Conservation (phyloP, 2,888 invertebrate genomes). For the Clitarchus hookeri region DNA sequence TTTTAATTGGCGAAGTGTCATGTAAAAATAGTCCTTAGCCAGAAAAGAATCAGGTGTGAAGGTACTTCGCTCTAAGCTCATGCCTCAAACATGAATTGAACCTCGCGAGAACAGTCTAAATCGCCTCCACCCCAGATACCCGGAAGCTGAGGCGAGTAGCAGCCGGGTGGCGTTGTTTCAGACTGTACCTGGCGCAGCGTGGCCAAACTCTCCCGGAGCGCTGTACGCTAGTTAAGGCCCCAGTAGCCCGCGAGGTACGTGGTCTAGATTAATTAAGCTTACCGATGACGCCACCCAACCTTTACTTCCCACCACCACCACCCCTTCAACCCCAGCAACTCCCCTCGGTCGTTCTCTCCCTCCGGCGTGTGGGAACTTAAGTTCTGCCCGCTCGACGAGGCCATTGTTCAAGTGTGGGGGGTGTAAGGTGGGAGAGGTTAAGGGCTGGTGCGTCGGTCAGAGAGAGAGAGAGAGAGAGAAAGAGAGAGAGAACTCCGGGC, state of each 20-base stretch:
- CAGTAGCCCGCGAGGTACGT: background rate
- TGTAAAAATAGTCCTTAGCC: too few species aligned
- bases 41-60: too few species aligned
- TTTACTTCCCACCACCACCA: background rate
- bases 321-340: background rate
- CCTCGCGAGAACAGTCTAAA: too few species aligned
- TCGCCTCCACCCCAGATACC: too few species aligned
- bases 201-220: background rate
- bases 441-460: background rate
- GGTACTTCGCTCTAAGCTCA: too few species aligned
- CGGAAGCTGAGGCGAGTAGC: too few species aligned
- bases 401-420: background rate
- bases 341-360: background rate
- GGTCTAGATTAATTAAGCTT: constrained; percentile 14
- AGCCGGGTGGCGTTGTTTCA: background rate
- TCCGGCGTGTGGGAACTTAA: background rate
- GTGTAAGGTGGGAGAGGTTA: background rate
- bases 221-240: constrained; percentile 11
- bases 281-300: constrained; percentile 3
- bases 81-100: too few species aligned
- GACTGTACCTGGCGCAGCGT: background rate
- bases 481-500: too few species aligned
- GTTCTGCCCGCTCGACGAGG: constrained; percentile 4
- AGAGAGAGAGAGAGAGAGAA: background rate
- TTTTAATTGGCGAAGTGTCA: too few species aligned